A percentile compares a stretch with the other conserved stretches of the same genome.
phyloP scores from a whole-genome alignment of 2,797 vertebrate genomes.

The Acanthornis magna region DNA sequence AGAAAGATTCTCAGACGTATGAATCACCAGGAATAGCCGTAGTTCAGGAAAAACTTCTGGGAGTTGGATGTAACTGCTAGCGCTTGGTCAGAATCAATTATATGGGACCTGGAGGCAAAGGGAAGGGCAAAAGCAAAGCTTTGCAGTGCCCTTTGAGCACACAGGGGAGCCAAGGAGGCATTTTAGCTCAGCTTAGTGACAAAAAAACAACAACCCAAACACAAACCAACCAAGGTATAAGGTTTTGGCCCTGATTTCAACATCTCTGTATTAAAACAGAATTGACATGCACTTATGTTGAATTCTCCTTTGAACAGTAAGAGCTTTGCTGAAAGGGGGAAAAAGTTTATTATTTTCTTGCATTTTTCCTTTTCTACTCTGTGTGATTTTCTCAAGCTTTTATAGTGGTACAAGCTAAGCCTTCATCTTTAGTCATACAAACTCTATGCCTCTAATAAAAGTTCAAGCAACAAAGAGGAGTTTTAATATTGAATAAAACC shows the following conservation, averaged over 20 bases:
- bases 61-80: conserved; percentile 19
- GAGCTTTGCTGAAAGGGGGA: background rate
- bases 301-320: background rate
- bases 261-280: background rate
- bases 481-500: background rate
- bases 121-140: background rate
- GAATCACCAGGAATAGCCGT: conserved; percentile 55
- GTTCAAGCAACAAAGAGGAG: background rate
- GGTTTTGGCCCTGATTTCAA: background rate
- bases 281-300: background rate
- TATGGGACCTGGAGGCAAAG: conserved; percentile 3
- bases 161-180: background rate
- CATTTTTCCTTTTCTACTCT: background rate
- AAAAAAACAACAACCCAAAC: background rate
- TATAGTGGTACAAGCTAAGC: background rate
- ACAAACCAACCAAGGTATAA: background rate
- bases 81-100: conserved; percentile 31
- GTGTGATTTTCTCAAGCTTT: background rate
- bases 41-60: conserved; percentile 47
- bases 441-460: background rate
- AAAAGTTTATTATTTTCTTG: background rate
- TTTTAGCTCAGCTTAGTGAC: background rate
- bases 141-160: background rate
- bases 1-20: conserved; percentile 59
- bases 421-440: background rate